Percentiles rank a stretch among this genome's conserved stretches.
Evolutionary conservation across 2,113 vertebrate species (phyloP).

Genomic region (Pluvianellus socialis): DNA sequence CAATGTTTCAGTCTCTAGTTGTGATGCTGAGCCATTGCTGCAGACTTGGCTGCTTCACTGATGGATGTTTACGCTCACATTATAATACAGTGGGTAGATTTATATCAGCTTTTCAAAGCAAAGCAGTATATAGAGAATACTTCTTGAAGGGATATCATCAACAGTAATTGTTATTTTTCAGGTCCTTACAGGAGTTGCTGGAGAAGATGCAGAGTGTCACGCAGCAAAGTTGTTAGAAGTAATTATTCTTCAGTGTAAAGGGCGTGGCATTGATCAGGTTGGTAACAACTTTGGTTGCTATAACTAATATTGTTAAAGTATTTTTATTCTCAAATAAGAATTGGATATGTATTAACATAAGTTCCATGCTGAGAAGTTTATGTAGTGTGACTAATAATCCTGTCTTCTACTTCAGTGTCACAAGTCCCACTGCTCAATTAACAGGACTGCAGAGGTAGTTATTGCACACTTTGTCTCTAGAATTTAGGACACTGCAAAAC

Average conservation of each 20-base stretch:
- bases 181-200: slow-evolving; percentile 96
- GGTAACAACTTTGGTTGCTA: slow-evolving; percentile 1
- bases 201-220: slow-evolving; percentile 97
- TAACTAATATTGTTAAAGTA: not conserved
- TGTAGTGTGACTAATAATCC: not conserved
- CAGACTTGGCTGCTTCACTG: not conserved
- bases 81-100: not conserved
- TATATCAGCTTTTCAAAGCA: not conserved
- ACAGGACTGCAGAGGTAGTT: not conserved
- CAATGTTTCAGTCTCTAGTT: not conserved
- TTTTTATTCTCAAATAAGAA: not conserved
- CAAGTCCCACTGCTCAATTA: not conserved
- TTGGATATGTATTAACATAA: not conserved
- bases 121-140: not conserved
- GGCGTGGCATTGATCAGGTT: slow-evolving; percentile 97
- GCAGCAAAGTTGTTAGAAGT: slow-evolving; percentile 97
- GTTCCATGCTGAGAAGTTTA: fast-evolving
- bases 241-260: slow-evolving; percentile 97
- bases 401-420: not conserved
- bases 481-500: not conserved
- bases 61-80: not conserved
- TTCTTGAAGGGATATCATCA: not conserved
- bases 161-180: slow-evolving; percentile 51
- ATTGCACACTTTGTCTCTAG: not conserved
- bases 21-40: not conserved